phyloP scores from a whole-genome alignment of 2,888 invertebrate genomes.

The Exephanes ischioxanthus region DNA sequence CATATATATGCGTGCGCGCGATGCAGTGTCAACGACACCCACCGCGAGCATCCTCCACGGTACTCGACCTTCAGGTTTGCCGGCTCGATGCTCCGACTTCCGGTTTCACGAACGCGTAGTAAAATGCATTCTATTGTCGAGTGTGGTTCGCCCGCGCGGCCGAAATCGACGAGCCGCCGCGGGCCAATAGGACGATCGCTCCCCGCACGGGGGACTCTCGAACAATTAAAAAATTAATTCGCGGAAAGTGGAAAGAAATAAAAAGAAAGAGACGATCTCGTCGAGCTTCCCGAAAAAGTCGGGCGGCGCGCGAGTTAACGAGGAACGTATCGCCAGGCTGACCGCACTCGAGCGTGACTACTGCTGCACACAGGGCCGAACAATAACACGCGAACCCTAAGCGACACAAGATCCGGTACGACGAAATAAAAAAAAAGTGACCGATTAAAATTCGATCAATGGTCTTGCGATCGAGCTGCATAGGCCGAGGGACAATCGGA shows the following conservation, averaged over 20 bases:
- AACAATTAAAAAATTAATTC: background rate
- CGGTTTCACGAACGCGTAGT: slow-evolving; percentile 49
- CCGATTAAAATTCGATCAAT: background rate
- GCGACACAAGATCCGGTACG: background rate
- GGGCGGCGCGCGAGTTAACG: slow-evolving; percentile 42
- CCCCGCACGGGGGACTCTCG: background rate
- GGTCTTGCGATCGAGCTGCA: background rate
- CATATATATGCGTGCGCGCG: slow-evolving; percentile 64
- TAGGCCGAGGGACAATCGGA: background rate
- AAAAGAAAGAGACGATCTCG: background rate
- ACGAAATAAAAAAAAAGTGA: background rate
- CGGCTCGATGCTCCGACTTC: slow-evolving; percentile 62
- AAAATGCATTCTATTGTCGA: slow-evolving; percentile 38
- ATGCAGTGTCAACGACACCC: slow-evolving; percentile 72
- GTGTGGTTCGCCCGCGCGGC: background rate
- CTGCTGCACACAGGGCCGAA: slow-evolving; percentile 59
- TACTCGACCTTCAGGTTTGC: slow-evolving; percentile 67
- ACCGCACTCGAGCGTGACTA: slow-evolving; percentile 56
- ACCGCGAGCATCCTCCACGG: slow-evolving; percentile 65
- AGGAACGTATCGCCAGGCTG: slow-evolving; percentile 32
- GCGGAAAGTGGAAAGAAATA: background rate
- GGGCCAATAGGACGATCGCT: background rate
- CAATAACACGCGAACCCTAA: slow-evolving; percentile 47
- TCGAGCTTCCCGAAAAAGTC: slow-evolving; percentile 40
- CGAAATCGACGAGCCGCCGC: background rate